These are phyloP conservation scores for Podarcis raffonei DNA, from an alignment of 2,113 vertebrate genomes.

Conservation along the genomic window DNA sequence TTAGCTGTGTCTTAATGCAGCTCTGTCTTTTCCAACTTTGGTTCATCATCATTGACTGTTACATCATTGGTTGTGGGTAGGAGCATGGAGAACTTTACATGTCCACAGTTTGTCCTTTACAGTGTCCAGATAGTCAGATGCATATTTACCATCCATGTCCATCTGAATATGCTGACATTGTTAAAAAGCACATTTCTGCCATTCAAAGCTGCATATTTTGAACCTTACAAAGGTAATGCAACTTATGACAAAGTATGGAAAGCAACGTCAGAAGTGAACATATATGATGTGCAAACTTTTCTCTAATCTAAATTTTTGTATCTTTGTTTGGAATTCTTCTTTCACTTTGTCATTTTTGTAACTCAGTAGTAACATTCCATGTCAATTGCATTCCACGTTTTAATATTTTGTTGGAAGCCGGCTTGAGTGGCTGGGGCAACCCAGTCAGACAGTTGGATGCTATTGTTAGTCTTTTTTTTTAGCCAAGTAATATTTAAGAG, in stretches of 20 bases:
- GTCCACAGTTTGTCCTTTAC: not conserved
- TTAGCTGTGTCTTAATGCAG: not conserved
- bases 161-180: not conserved
- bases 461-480: not conserved
- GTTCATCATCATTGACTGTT: not conserved
- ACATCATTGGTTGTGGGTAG: not conserved
- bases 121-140: not conserved
- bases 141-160: not conserved
- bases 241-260: not conserved
- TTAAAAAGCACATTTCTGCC: not conserved
- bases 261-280: not conserved
- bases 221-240: not conserved
- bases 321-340: not conserved
- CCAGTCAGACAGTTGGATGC: not conserved
- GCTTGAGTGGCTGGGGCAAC: not conserved
- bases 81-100: not conserved
- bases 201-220: not conserved
- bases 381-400: not conserved
- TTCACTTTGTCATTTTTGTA: not conserved
- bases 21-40: not conserved
- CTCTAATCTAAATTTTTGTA: not conserved
- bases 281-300: not conserved
- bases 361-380: not conserved
- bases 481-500: not conserved
- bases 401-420: too few species aligned